Evolutionary conservation across 1,140 invertebrate species (phyloP), one percentile per base, ranked within the genome.

Genomic region (Orius laevigatus): DNA sequence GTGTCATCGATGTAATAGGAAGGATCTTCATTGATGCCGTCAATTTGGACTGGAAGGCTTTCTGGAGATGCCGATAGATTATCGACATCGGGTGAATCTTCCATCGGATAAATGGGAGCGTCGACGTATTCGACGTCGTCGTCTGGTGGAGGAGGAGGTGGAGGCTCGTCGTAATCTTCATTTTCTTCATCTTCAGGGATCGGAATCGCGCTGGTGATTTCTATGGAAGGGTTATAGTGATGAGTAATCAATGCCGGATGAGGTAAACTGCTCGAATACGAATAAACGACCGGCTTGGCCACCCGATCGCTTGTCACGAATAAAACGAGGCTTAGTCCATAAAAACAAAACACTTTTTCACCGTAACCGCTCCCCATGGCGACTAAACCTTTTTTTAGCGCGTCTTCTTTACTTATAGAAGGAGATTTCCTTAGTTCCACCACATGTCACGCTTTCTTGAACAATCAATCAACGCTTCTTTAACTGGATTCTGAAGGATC

Each of bases 391-490:
- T 15, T 11, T 14, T 33, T 33, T 14, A 4, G 12, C 4, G 31
- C 12, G 43, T 20, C 36, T 31, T 41, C 48, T 15, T 20, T 44
- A 41, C 48, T 50, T 50, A 50, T 50, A 50, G 47, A 49, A 18
- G 38, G 19, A 10, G 38, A 14, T 31, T 41, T 49, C 14, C 15
- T 49, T 49, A 20, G 38, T 42, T 34, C 38, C 36, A 41, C 38
- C 33, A 12, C 15, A 44, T 35, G 48, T 34, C 33, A 50, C 48
- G 48, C 48, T 50, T 50, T 50, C 48, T 16, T 42, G 48, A 45
- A 32, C 43, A 45, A 31, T 45, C 43, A 9, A 25, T 25, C 43
- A 16, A 32, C 43, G 43, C 11, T 32, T 45, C 43, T 45, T 45
- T 25, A 25, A 25, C 25, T 25, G 25, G 25, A 25, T 25, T 25